Conservation (phyloP, 2,888 invertebrate species). For the Dryobota labecula region DNA sequence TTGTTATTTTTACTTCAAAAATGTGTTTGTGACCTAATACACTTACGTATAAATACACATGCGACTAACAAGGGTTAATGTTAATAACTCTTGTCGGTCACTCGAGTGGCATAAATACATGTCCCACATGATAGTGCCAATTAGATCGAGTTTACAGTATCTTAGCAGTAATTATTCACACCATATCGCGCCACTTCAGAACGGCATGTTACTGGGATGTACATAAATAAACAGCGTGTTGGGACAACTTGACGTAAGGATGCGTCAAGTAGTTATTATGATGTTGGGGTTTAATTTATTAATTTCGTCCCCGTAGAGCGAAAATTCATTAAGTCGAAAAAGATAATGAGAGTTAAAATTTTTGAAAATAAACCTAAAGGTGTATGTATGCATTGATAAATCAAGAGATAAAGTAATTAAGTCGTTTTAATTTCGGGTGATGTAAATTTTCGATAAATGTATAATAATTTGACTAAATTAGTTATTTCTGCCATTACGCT, state of each 20-base stretch:
- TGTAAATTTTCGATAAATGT: no score
- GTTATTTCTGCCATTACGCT: no score
- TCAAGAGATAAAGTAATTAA: no score
- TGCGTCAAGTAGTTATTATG: neutral
- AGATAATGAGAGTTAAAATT: no score
- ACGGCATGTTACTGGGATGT: slow-evolving; percentile 19
- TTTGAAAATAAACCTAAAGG: no score
- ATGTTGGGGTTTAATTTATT: neutral
- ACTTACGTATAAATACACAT: neutral
- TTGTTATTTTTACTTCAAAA: no score
- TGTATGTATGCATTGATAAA: no score
- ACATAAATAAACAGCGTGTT: slow-evolving; percentile 35
- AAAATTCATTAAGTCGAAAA: no score
- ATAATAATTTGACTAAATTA: no score
- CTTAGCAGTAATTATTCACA: slow-evolving; percentile 49
- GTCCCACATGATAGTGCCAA: slow-evolving; percentile 15
- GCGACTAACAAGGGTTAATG: neutral
- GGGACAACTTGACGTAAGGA: slow-evolving; percentile 9
- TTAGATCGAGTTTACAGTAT: slow-evolving; percentile 35
- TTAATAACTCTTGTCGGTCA: slow-evolving; percentile 12
- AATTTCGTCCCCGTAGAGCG: no score
- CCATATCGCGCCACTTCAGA: slow-evolving; percentile 30
- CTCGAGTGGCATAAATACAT: slow-evolving; percentile 6
- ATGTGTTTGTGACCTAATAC: no score
- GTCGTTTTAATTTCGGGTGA: no score